These are phyloP conservation scores for Chondrosia reniformis DNA, from an alignment of 37 sponge, comb jelly and placozoan genomes.

Conservation along the genomic window DNA sequence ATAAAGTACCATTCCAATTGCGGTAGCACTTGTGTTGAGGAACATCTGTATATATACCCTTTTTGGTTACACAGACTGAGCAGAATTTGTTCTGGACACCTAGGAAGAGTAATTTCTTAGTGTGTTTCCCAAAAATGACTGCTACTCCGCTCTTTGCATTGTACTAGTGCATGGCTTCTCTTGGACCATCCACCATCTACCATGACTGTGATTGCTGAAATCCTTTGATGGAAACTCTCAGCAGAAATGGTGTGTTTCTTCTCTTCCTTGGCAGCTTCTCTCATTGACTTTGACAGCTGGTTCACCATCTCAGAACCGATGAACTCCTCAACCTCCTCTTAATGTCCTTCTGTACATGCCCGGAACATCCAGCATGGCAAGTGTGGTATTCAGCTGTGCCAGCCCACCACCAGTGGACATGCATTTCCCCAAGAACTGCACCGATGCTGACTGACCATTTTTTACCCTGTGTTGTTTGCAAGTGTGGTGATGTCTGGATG, in stretches of 20 bases:
- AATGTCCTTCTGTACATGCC: constrained; percentile 36
- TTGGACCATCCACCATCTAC: constrained; percentile 42
- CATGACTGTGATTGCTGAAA: constrained; percentile 34
- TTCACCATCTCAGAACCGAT: constrained; percentile 26
- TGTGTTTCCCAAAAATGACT: constrained; percentile 33
- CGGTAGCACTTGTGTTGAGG: constrained; percentile 25
- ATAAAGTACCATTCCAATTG: constrained; percentile 31
- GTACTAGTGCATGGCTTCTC: constrained; percentile 22
- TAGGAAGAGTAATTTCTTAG: constrained; percentile 35
- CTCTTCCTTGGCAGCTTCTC: constrained; percentile 11
- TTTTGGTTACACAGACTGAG: constrained; percentile 17
- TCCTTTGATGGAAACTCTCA: background rate
- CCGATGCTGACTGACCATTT: constrained; percentile 33
- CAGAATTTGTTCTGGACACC: constrained; percentile 48
- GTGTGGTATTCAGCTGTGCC: constrained; percentile 18
- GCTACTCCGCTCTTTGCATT: constrained; percentile 44
- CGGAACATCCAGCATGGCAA: constrained; percentile 33
- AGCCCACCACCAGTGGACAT: constrained; percentile 55
- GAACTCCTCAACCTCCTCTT: constrained; percentile 2
- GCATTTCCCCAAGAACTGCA: constrained; percentile 55
- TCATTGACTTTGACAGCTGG: constrained; percentile 22
- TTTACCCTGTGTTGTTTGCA: background rate
- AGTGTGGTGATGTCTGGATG: background rate
- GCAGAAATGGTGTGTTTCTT: constrained; percentile 7
- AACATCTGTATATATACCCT: background rate